A percentile compares a stretch with the other conserved stretches of the same genome.
Conservation (phyloP, 2,888 invertebrate genomes). For the Ichneumon xanthorius region DNA sequence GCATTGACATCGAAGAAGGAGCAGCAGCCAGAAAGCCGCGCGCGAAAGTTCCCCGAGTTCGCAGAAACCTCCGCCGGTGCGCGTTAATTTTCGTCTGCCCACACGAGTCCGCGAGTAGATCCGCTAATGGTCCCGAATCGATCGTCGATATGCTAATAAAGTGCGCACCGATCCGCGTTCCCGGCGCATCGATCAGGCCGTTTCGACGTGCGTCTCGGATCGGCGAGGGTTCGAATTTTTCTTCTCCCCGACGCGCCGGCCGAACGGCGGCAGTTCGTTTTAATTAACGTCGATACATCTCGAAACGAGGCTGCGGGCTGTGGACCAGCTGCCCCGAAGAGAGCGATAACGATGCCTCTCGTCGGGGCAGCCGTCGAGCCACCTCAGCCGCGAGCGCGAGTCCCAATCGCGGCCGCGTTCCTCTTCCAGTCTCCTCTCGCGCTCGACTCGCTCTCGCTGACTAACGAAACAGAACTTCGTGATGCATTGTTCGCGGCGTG, state of each 20-base stretch:
- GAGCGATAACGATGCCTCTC: slow-evolving; percentile 29
- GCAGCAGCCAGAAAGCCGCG: background rate
- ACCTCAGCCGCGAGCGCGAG: background rate
- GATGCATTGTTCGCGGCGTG: background rate
- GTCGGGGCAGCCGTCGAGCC: background rate
- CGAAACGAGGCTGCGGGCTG: slow-evolving; percentile 32
- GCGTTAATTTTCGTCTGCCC: slow-evolving; percentile 44
- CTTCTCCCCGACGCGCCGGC: slow-evolving; percentile 29
- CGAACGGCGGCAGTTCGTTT: slow-evolving; percentile 63
- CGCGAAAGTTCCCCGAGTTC: background rate
- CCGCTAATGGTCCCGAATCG: slow-evolving; percentile 72
- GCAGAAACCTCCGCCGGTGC: background rate
- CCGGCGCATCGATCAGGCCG: background rate
- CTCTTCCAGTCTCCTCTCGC: background rate
- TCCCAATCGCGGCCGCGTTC: background rate
- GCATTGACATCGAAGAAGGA: no score
- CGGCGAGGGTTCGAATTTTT: slow-evolving; percentile 31
- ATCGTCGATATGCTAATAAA: slow-evolving; percentile 72
- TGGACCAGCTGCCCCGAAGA: slow-evolving; percentile 19
- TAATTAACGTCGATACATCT: slow-evolving; percentile 72
- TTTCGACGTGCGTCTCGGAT: background rate
- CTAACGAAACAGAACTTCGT: background rate
- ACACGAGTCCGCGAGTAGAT: background rate
- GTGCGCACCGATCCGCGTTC: slow-evolving; percentile 42
- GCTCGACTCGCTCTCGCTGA: background rate